Evolutionary conservation across 1,140 invertebrate species (phyloP).

Genomic region (Hylyphantes graminicola): DNA sequence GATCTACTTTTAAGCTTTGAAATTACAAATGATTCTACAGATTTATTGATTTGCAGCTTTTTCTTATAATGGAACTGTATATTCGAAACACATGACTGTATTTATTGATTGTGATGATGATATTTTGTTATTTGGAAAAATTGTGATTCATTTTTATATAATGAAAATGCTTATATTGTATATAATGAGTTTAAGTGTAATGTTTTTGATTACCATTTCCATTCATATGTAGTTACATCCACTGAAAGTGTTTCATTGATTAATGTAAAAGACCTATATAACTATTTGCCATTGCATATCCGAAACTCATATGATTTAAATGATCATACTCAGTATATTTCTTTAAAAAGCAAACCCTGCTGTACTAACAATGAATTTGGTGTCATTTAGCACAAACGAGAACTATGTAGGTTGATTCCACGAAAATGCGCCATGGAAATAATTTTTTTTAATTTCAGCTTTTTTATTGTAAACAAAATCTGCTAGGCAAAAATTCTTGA

Average conservation of each 20-base stretch:
- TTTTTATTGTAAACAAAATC: too few species aligned
- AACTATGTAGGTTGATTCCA: too few species aligned
- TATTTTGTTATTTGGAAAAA: conserved; percentile 23
- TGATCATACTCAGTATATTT: neutral
- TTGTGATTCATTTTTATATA: neutral
- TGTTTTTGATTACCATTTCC: conserved; percentile 10
- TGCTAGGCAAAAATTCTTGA: too few species aligned
- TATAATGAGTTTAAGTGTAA: conserved; percentile 1
- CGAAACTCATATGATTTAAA: neutral
- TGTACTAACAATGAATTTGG: neutral
- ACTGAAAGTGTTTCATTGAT: neutral
- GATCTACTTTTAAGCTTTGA: neutral
- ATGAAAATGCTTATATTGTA: conserved; percentile 23
- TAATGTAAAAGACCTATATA: neutral
- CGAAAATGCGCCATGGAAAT: too few species aligned
- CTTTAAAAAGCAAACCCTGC: conserved; percentile 22
- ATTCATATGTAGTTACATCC: neutral
- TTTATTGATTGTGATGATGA: conserved; percentile 14
- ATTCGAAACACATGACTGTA: conserved; percentile 5
- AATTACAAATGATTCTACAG: neutral
- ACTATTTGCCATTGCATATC: neutral
- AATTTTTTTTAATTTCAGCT: too few species aligned
- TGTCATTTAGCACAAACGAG: neutral
- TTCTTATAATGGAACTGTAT: conserved; percentile 2
- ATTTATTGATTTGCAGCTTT: conserved; percentile 3